Percentiles rank a stretch among this genome's conserved stretches.
phyloP scores from a whole-genome alignment of 2,888 invertebrate species.

The Cheilosia pagana region DNA sequence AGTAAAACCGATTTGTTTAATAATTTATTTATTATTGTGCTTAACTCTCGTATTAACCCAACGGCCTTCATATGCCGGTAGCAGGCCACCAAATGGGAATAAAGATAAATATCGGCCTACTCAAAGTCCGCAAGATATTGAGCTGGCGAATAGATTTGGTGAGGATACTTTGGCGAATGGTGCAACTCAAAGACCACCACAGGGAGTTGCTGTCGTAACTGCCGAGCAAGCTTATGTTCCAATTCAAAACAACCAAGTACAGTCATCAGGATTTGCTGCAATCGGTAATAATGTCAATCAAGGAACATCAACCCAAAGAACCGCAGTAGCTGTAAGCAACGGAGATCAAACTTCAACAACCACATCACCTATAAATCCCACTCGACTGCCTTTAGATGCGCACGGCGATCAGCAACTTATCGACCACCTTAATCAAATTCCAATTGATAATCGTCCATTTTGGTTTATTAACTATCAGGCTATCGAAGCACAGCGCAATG shows the following conservation, averaged over 20 bases:
- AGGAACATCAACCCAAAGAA: constrained; percentile 11
- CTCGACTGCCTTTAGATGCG: constrained; percentile 87
- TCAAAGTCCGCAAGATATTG: constrained; percentile 76
- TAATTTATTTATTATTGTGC: constrained; percentile 35
- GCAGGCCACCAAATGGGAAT: constrained; percentile 86
- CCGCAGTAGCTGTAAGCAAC: constrained; percentile 24
- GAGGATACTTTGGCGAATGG: constrained; percentile 79
- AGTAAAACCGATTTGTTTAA: constrained; percentile 30
- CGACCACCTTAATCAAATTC: constrained; percentile 87
- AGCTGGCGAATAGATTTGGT: constrained; percentile 85
- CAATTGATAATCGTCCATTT: constrained; percentile 88
- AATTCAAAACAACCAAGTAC: constrained; percentile 33
- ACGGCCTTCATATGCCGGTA: constrained; percentile 87
- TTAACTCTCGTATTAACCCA: constrained; percentile 81
- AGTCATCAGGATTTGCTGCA: neutral
- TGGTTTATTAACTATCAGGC: constrained; percentile 89
- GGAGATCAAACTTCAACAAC: constrained; percentile 1
- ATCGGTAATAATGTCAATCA: constrained; percentile 28
- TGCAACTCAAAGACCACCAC: constrained; percentile 78
- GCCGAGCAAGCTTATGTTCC: constrained; percentile 75
- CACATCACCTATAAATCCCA: constrained; percentile 11
- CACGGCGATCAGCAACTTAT: constrained; percentile 86
- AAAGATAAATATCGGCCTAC: constrained; percentile 84
- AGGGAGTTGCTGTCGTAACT: constrained; percentile 78
- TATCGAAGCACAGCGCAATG: constrained; percentile 85